Evolutionary conservation across 2,888 invertebrate species (phyloP), one percentile per base, ranked within the genome.

Genomic region (Ommatoiulus sabulosus): DNA sequence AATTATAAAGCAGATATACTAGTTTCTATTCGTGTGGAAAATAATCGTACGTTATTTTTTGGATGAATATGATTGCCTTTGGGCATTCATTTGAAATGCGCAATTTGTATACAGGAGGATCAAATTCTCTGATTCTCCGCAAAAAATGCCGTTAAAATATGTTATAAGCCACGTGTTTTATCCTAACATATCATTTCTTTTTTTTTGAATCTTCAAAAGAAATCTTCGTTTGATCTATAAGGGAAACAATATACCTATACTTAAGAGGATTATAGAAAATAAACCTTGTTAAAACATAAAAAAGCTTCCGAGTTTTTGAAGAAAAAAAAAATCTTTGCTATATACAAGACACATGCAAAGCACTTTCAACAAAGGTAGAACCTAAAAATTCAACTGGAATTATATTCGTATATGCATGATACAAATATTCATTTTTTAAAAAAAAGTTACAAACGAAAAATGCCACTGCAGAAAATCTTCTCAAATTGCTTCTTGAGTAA

Each of bases 191-290:
- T 72, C 10, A 24, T 35, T 12, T 80, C 35, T 80, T 15, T 24
- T 80, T 80, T 80, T 15, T 24, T 2, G 15, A 80, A 80, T 80
- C 80, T 80, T 80, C 80, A 80, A 35, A 80, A 72, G 72, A 80
- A 80, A 80, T 12, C 35, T 80, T 43, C 35, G 35, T 80, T 80
- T 80, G 80, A 80, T 80, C 80, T 80, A 72, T 35, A 80, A 35
- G 15, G 10, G 12, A 80, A 80, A 12, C 80, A 80, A 35, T 80
- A 35, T 80, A 4, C 35, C 35, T 15, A 35, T 80, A 80, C 80
- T 80, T 80, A 80, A 80, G 80, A 80, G 80, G 80, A 80, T 80
- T 80, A 35, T 35, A 12, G 35, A 80, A 80, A 20, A 80, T 80
- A 80, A 80, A 43, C 35, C 80, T 80, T 80, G 35, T 80, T 43